Evolutionary conservation across 2,113 vertebrate genomes (phyloP).

Genomic region (Odontesthes bonariensis): DNA sequence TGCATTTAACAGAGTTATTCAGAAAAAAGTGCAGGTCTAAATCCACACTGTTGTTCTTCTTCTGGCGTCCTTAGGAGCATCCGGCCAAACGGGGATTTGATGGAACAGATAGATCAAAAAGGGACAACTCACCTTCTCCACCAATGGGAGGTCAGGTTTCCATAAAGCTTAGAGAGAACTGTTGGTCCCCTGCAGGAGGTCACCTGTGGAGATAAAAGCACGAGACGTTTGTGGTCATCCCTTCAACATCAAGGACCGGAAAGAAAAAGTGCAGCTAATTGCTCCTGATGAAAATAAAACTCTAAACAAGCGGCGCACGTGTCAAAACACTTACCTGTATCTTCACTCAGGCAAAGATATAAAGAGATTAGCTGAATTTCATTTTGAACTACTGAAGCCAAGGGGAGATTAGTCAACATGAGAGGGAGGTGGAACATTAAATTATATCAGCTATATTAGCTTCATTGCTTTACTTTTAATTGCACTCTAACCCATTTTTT

Average conservation of each 20-base stretch:
- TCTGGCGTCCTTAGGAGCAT: background rate
- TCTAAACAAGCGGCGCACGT: background rate
- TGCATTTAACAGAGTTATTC: slow-evolving; percentile 14
- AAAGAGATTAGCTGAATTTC: slow-evolving; percentile 18
- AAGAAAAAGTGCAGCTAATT: slow-evolving; percentile 6
- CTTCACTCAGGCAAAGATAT: slow-evolving; percentile 2
- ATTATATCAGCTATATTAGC: background rate
- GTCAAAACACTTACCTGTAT: slow-evolving; percentile 35
- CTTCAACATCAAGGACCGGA: background rate
- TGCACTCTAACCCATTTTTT: background rate
- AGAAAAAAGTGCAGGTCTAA: background rate
- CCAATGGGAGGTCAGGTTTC: slow-evolving; percentile 76
- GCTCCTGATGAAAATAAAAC: slow-evolving; percentile 25
- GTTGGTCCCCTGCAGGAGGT: slow-evolving; percentile 68
- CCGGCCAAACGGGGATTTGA: background rate
- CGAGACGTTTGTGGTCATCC: background rate
- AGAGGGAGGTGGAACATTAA: slow-evolving; percentile 1
- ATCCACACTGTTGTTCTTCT: background rate
- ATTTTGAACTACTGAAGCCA: slow-evolving; percentile 6
- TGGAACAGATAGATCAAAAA: background rate
- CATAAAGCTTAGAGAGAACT: slow-evolving; percentile 67
- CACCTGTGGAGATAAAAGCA: slow-evolving; percentile 54
- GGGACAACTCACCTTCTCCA: slow-evolving; percentile 66
- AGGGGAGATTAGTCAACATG: slow-evolving; percentile 20
- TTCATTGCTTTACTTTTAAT: background rate